phyloP scores from a whole-genome alignment of 2,797 vertebrate genomes.

The Morelia viridis region DNA sequence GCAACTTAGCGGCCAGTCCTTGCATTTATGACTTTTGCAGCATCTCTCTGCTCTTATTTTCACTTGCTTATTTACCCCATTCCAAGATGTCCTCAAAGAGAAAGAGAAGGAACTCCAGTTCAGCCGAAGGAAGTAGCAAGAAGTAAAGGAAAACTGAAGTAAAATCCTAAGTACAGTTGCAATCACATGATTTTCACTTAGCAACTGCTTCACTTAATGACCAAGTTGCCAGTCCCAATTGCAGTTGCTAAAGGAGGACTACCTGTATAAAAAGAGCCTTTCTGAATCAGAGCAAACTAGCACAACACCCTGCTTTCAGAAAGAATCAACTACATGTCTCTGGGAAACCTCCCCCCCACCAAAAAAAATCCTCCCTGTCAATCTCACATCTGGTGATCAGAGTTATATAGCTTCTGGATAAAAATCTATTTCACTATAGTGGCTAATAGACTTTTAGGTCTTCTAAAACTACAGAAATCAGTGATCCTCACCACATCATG shows the following conservation, averaged over 20 bases:
- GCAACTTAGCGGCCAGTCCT: no score
- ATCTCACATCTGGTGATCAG: neutral
- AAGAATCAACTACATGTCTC: neutral
- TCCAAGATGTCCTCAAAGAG: no score
- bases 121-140: neutral
- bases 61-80: no score
- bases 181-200: no score
- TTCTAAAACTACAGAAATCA: neutral
- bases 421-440: neutral
- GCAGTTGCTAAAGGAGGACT: no score
- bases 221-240: no score
- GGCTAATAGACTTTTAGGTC: neutral
- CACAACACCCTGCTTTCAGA: neutral
- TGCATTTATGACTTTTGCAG: no score
- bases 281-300: neutral
- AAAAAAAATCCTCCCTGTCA: no score
- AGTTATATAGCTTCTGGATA: neutral
- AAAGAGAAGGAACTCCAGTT: no score
- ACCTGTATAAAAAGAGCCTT: neutral
- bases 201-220: no score
- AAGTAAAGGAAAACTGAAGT: neutral
- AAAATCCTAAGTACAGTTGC: no score
- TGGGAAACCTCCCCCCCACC: neutral
- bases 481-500: neutral
- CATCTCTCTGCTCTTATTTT: no score